Evolutionary conservation across 2,888 invertebrate genomes (phyloP), one percentile per base, ranked within the genome.

Genomic region (Aphodius sticticus): DNA sequence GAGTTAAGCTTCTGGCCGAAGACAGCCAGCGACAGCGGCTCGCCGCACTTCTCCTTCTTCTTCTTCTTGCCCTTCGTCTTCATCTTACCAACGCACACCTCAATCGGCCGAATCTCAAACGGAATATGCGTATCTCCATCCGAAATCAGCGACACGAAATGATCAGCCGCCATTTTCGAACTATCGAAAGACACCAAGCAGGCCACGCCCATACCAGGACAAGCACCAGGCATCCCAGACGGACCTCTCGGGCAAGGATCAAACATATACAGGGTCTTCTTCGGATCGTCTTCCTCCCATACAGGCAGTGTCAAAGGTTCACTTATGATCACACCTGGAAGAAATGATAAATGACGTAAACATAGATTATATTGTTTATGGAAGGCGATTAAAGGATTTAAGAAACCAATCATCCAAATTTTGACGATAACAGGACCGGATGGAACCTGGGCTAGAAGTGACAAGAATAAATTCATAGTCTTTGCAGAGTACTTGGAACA

Each of bases 251-350:
- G 88, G 81, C 90, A 86, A 0, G 94, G 93, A 85, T 94, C 93
- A 84, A 92, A 94, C 79, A 92, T 84, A 82, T 93, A 94, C 78
- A 90, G 88, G 1, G 91, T 91, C 1, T 91, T 91, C 76, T 91
- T 90, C 0, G 89, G 89, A 3, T 85, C 84, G 37, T 84, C 82
- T 70, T 87, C 87, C 79, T 88, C 87, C 92, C 93, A 94, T 16
- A 93, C 89, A 0, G 92, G 92, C 0, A 91, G 88, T 7, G 89
- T 89, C 0, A 89, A 79, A 3, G 84, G 79, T 3, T 87, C 87
- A 2, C 89, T 88, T 16, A 92, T 87, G 7, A 93, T 87, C 1
- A 94, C 91, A 26, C 26, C 26, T 26, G 26, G 26, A 26, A 26
- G 26, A 26, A 1, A 26, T 26, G 26, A 26, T 2, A 26, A 26